A percentile compares a stretch with the other conserved stretches of the same genome.
These are phyloP conservation scores for Mungos mungo DNA, from an alignment of 2,113 vertebrate species.

Conservation along the genomic window DNA sequence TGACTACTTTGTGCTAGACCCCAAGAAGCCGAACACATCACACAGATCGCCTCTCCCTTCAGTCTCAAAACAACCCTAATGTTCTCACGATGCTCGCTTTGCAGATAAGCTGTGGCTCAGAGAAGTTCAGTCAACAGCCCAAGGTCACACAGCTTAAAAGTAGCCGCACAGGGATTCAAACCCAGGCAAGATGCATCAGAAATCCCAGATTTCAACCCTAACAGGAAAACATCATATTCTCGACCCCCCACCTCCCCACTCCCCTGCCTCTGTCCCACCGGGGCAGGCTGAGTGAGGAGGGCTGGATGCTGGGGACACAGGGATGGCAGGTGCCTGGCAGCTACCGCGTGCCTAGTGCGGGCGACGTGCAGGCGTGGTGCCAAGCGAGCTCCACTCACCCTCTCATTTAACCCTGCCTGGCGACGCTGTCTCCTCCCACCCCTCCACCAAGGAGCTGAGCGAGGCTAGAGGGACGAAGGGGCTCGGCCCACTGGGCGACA, in stretches of 20 bases:
- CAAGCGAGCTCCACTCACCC: constrained; percentile 44
- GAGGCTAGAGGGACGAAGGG: not conserved
- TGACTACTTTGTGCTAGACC: not conserved
- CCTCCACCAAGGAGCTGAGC: not conserved
- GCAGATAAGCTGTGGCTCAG: constrained; percentile 2
- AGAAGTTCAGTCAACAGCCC: constrained; percentile 51
- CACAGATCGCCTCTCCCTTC: not conserved
- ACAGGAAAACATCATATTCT: not conserved
- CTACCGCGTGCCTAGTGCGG: constrained; percentile 52
- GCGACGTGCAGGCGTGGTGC: constrained; percentile 55
- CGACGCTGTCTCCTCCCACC: not conserved
- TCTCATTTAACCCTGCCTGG: constrained; percentile 50
- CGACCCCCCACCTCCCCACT: not conserved
- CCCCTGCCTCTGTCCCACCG: not conserved
- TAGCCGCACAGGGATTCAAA: not conserved
- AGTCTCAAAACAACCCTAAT: not conserved
- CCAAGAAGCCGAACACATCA: not conserved
- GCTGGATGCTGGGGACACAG: not conserved
- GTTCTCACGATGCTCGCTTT: not conserved
- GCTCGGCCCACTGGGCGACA: constrained; percentile 18
- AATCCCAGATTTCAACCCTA: not conserved
- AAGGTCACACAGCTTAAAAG: constrained; percentile 69
- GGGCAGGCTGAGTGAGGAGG: not conserved
- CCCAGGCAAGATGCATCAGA: not conserved
- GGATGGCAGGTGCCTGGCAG: constrained; percentile 26